A percentile compares a stretch with the other conserved stretches of the same genome.
These are phyloP conservation scores for Hypotaenidia philippensis DNA, from an alignment of 2,797 vertebrate species.

Conservation along the genomic window DNA sequence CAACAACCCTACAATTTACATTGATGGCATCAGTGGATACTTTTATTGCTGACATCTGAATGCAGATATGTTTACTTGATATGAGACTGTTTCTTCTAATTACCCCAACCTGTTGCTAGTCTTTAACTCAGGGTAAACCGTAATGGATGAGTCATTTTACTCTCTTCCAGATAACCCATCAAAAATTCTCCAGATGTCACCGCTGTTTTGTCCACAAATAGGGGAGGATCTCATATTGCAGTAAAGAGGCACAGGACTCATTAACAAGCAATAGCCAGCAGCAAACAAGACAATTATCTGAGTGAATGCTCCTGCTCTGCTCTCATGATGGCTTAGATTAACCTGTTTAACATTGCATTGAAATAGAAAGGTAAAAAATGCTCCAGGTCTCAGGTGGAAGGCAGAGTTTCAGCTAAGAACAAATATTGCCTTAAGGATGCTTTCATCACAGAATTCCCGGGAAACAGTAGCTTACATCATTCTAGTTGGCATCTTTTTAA, in stretches of 20 bases:
- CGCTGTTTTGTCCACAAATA: not conserved
- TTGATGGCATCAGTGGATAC: not conserved
- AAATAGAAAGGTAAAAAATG: not conserved
- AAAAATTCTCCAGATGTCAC: not conserved
- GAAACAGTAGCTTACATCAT: not conserved
- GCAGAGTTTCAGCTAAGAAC: not conserved
- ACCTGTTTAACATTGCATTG: not conserved
- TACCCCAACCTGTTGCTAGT: not conserved
- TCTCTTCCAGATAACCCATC: not conserved
- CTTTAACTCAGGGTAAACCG: not conserved
- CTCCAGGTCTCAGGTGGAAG: not conserved
- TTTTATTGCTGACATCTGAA: not conserved
- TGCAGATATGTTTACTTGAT: not conserved
- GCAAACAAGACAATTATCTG: not conserved
- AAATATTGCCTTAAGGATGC: not conserved
- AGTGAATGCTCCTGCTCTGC: not conserved
- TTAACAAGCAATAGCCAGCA: not conserved
- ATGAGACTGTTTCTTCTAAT: not conserved
- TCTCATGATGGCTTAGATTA: not conserved
- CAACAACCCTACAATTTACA: not conserved
- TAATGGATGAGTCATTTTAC: not conserved
- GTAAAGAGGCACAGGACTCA: not conserved
- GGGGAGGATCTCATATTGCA: not conserved
- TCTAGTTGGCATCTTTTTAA: not conserved
- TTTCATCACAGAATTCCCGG: not conserved